Evolutionary conservation across 2,797 vertebrate genomes (phyloP), one percentile per base, ranked within the genome.

Genomic region (Neopelma chrysocephalum): DNA sequence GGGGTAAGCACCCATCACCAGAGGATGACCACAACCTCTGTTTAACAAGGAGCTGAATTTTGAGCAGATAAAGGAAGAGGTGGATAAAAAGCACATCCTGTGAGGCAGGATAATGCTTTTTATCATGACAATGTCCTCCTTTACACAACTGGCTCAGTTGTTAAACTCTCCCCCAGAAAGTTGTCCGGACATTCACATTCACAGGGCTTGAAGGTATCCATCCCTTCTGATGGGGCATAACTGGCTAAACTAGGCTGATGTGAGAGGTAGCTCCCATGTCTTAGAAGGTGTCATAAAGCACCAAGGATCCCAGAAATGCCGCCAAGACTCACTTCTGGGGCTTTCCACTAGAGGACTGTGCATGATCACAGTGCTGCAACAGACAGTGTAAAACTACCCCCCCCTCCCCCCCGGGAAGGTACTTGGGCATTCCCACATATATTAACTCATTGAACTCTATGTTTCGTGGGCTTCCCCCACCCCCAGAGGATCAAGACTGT

Each of bases 401-500:
- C n/a, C n/a, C n/a, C n/a, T n/a, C n/a, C n/a, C 26, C 16, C 26
- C 15, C 14, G 32, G 50, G 22, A 7, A 65, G 12, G 15, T 20
- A 38, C 23, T 22, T 80, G 36, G 18, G 43, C 32, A 42, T 65
- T 80, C 22, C 36, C 32, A 50, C 43, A 4, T 15, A 16, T 20
- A 65, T 29, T 38, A 36, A 57, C 12, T 3, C 4, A 14, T 19
- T 23, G 36, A 27, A 72, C 11, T 10, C 29, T 58, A 3, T 36
- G 15, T 38, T 36, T 50, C 2, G 0, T 72, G 43, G 22, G 32
- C 11, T 58, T 65, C 19, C 3, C 27, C 16, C 15, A 25, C 16
- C 4, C 15, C 13, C 5, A 2, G 57, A n/a, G 43, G 20, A n/a
- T 25, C 0, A 2, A 57, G 32, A 22, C 11, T 29, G 23, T 25